A percentile compares a stretch with the other conserved stretches of the same genome.
These are phyloP conservation scores for Dicaeum eximium DNA, from an alignment of 2,113 vertebrate species.

Conservation along the genomic window DNA sequence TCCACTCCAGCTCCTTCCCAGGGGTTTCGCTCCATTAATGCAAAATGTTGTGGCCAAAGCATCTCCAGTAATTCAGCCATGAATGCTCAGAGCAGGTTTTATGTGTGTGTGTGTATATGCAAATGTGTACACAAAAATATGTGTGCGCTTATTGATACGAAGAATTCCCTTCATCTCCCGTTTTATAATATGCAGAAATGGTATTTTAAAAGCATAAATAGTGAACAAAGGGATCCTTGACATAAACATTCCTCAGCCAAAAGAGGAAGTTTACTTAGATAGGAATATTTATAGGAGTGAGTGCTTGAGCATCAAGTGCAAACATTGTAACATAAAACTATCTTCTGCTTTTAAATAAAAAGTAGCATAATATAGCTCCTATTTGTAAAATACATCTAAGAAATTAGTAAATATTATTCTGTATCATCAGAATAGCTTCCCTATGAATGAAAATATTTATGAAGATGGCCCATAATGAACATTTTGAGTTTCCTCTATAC, in stretches of 20 bases:
- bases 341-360: not conserved
- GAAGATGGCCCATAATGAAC: not conserved
- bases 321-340: not conserved
- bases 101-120: not conserved
- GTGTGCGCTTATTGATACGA: rapidly evolving
- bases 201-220: not conserved
- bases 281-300: not conserved
- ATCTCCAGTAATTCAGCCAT: not conserved
- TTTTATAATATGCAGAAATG: not conserved
- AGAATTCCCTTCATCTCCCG: not conserved
- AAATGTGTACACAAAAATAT: not conserved
- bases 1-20: not conserved
- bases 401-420: not conserved
- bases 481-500: not conserved
- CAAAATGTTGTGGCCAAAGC: not conserved
- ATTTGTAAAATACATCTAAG: not conserved
- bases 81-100: not conserved
- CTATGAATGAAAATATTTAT: not conserved
- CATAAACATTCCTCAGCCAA: not conserved
- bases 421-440: not conserved
- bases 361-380: not conserved
- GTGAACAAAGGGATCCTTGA: not conserved
- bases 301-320: not conserved
- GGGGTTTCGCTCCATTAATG: not conserved
- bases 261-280: not conserved